These are phyloP conservation scores for Drosophila kohkoa DNA, from an alignment of 1,140 invertebrate genomes.

Conservation along the genomic window DNA sequence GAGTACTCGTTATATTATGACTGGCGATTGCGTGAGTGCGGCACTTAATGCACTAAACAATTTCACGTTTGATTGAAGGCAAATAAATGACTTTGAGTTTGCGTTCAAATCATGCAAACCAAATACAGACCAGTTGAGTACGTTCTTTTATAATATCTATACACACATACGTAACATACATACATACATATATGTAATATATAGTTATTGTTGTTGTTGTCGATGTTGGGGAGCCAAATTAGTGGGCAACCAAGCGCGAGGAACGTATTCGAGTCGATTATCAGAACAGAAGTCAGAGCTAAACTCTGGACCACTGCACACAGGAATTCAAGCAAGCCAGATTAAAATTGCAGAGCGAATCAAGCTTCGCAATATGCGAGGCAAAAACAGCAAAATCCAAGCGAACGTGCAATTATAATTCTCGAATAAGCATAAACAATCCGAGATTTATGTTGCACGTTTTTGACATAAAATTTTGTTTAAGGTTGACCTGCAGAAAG, in stretches of 20 bases:
- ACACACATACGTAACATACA: neutral
- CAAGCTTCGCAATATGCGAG: neutral
- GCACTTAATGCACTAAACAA: conserved; percentile 66
- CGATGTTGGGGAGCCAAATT: conserved; percentile 24
- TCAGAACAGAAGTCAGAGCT: conserved; percentile 7
- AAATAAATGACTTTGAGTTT: conserved; percentile 67
- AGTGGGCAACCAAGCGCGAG: conserved; percentile 36
- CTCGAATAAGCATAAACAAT: no score
- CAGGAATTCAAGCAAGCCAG: neutral
- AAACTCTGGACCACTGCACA: conserved; percentile 21
- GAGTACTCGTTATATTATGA: conserved; percentile 28
- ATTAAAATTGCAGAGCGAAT: conserved; percentile 26
- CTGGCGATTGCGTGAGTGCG: conserved; percentile 14
- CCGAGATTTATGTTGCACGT: no score
- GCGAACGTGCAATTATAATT: neutral
- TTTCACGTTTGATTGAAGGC: conserved; percentile 69
- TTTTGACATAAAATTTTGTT: no score
- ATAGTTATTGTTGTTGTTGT: conserved; percentile 22
- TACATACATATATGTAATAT: no score
- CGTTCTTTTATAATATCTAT: neutral
- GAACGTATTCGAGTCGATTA: conserved; percentile 30
- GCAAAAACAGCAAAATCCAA: neutral
- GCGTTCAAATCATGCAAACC: conserved; percentile 56
- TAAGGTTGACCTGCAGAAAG: no score
- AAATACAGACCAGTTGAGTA: conserved; percentile 46